Evolutionary conservation across 2,797 vertebrate genomes (phyloP).

Genomic region (Acipenser ruthenus): DNA sequence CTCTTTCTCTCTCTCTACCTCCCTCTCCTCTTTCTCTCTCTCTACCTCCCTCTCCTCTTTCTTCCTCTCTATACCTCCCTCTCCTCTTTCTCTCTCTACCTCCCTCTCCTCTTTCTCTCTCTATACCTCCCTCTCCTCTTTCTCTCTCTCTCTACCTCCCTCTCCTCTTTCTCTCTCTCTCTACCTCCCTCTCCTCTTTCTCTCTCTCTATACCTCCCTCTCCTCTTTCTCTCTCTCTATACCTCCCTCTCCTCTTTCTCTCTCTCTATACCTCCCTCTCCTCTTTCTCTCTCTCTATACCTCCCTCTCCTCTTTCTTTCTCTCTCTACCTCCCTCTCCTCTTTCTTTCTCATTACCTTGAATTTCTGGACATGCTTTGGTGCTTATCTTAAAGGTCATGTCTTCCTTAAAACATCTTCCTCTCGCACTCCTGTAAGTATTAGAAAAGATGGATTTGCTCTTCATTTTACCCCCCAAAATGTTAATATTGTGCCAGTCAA

Average conservation of each 20-base stretch:
- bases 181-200: neutral
- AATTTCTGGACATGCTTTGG: too few relatives aligned
- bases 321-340: too few relatives aligned
- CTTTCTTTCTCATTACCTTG: too few relatives aligned
- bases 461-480: too few relatives aligned
- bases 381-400: too few relatives aligned
- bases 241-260: neutral
- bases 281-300: neutral
- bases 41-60: neutral
- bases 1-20: neutral
- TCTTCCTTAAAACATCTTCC: too few relatives aligned
- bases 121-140: neutral
- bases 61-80: neutral
- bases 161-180: neutral
- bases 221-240: neutral
- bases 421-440: too few relatives aligned
- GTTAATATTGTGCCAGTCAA: too few relatives aligned
- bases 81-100: neutral
- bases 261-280: neutral
- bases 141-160: neutral
- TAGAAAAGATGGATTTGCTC: too few relatives aligned
- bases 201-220: neutral
- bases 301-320: too few relatives aligned
- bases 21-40: neutral
- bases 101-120: neutral